Evolutionary conservation across 2,113 vertebrate species (phyloP), one percentile per base, ranked within the genome.

Genomic region (Microtus oregoni): DNA sequence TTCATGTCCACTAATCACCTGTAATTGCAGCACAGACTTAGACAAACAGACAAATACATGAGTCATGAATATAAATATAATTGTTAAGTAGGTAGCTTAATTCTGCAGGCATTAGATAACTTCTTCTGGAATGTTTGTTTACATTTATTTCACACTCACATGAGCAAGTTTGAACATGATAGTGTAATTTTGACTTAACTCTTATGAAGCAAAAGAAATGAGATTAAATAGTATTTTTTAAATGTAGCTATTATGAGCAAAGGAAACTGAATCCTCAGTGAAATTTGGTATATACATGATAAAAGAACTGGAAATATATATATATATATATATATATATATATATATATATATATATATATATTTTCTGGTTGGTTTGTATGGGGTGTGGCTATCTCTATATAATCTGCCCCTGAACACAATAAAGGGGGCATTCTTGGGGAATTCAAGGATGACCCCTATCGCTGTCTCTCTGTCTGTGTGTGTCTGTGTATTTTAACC

Each of bases 1-100:
- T 83, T 90, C 24, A 68, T 90, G 68, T 20, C 44, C 26, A 81
- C n/a, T 93, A 86, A 85, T 78, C 14, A 30, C 15, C 52, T 82
- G 61, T 91, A 91, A 95, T 92, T 96, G 90, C 65, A 30, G 47
- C 38, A 79, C 1, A 52, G 63, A 30, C 86, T 92, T n/a, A 86
- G 89, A 90, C 47, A 52, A 92, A 38, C 28, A 52, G 20, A 89
- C 24, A 83, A n/a, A n/a, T 68, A 77, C 72, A 4, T 89, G 72
- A 92, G 67, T 61, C 9, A 4, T 75, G 91, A 94, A 92, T 22
- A 83, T 79, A 61, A 93, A 78, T 50, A 90, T 52, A 86, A 86
- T 26, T 72, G 32, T 67, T 94, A 91, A 85, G 82, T 89, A 63
- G 32, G 11, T 30, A 17, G 1, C 83, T 96, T 28, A 92, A 72